These are phyloP conservation scores for Caenorhabditis sp. DNA, from an alignment of 2,888 invertebrate genomes.

Conservation along the genomic window DNA sequence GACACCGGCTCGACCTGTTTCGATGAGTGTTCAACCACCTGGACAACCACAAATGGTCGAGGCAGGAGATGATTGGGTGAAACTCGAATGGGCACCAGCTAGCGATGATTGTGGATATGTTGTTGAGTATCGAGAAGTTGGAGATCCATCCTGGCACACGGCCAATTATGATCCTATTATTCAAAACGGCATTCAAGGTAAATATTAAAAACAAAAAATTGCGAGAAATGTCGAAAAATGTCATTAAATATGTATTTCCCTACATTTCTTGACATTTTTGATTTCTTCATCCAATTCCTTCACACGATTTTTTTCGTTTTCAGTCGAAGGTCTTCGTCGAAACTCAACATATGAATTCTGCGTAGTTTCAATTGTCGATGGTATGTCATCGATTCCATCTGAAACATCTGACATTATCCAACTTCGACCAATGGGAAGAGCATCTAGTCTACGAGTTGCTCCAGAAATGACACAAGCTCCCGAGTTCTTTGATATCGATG, in stretches of 20 bases:
- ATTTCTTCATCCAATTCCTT: background rate
- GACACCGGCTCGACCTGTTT: constrained; percentile 21
- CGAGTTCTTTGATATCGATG: constrained; percentile 66
- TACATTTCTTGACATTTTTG: too few relatives aligned
- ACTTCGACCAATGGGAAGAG: constrained; percentile 56
- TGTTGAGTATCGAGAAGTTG: constrained; percentile 68
- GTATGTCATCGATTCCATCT: constrained; percentile 56
- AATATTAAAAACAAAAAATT: background rate
- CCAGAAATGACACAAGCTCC: constrained; percentile 67
- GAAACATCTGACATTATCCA: constrained; percentile 66
- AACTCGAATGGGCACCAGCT: constrained; percentile 64
- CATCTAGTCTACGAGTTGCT: constrained; percentile 36
- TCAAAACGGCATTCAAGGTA: constrained; percentile 61
- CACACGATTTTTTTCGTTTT: constrained; percentile 6
- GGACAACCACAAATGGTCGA: constrained; percentile 64
- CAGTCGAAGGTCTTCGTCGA: constrained; percentile 66
- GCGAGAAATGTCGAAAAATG: too few relatives aligned
- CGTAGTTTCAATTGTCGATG: constrained; percentile 60
- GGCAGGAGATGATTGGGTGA: constrained; percentile 66
- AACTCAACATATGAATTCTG: constrained; percentile 71
- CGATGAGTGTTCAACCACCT: constrained; percentile 32
- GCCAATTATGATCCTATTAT: constrained; percentile 62
- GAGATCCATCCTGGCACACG: constrained; percentile 63
- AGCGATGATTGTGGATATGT: constrained; percentile 56
- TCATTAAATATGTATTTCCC: too few relatives aligned